Evolutionary conservation across 2,113 vertebrate species (phyloP).

Genomic region (Leuciscus idus): DNA sequence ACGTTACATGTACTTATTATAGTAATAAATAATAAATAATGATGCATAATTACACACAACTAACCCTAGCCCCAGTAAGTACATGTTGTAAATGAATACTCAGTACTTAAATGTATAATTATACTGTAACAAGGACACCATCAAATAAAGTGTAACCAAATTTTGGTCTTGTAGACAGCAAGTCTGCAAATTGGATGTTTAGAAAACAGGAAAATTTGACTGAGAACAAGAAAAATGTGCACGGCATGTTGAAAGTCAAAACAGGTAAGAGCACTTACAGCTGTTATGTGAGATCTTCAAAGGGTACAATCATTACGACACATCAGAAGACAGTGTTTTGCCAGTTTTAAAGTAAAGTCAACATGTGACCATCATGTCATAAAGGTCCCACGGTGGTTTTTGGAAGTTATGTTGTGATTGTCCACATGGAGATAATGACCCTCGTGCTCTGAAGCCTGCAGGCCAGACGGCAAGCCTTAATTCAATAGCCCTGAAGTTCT

Average conservation of each 20-base stretch:
- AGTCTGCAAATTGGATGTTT: conserved; percentile 34
- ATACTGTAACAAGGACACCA: too few species aligned
- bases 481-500: conserved; percentile 70
- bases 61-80: too few species aligned
- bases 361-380: not conserved
- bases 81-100: too few species aligned
- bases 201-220: conserved; percentile 27
- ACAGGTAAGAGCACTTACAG: conserved; percentile 17
- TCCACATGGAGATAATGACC: conserved; percentile 6
- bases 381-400: conserved; percentile 8
- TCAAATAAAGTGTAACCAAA: too few species aligned
- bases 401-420: conserved; percentile 8
- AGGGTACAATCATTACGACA: not conserved
- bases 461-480: conserved; percentile 60
- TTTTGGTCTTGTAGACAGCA: conserved; percentile 7
- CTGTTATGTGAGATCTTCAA: conserved; percentile 6
- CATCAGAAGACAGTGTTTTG: conserved; percentile 15
- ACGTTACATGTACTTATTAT: too few species aligned
- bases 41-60: too few species aligned
- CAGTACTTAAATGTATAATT: too few species aligned
- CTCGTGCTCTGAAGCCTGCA: conserved; percentile 36
- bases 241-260: conserved; percentile 28
- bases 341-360: conserved; percentile 5
- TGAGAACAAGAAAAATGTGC: conserved; percentile 28
- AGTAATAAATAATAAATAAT: too few species aligned